Evolutionary conservation across 2,113 vertebrate species (phyloP).

Genomic region (Pseudopipra pipra): DNA sequence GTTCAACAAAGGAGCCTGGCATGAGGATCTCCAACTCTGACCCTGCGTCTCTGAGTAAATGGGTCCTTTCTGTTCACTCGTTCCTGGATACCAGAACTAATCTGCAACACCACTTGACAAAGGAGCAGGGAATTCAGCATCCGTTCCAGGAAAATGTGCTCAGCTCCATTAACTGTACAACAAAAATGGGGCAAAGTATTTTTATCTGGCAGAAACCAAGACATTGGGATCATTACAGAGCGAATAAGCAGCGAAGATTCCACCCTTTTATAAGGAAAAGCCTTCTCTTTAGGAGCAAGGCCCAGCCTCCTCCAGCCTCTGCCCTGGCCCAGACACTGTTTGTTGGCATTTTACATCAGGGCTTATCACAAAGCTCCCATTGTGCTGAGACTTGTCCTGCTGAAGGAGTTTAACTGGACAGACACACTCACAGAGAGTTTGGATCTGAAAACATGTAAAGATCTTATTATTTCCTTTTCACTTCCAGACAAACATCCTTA

Average conservation of each 20-base stretch:
- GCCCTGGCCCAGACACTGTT: neutral
- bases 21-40: neutral
- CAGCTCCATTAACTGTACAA: neutral
- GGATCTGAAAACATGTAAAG: neutral
- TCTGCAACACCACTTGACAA: neutral
- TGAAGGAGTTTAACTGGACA: neutral
- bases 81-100: conserved; percentile 11
- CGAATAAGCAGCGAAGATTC: neutral
- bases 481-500: neutral
- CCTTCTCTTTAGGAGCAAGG: neutral
- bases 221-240: neutral
- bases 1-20: conserved; percentile 22
- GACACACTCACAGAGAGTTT: neutral
- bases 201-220: neutral
- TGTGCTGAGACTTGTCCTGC: neutral
- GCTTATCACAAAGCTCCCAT: neutral
- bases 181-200: neutral
- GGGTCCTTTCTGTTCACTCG: neutral
- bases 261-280: conserved; percentile 19
- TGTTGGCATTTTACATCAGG: neutral
- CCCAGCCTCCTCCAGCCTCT: neutral
- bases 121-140: conserved; percentile 7
- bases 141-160: conserved; percentile 20
- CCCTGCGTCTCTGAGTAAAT: neutral
- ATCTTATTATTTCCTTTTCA: neutral